A percentile compares a stretch with the other conserved stretches of the same genome.
Evolutionary conservation across 2,888 invertebrate species (phyloP).

Genomic region (Unio delphinus): DNA sequence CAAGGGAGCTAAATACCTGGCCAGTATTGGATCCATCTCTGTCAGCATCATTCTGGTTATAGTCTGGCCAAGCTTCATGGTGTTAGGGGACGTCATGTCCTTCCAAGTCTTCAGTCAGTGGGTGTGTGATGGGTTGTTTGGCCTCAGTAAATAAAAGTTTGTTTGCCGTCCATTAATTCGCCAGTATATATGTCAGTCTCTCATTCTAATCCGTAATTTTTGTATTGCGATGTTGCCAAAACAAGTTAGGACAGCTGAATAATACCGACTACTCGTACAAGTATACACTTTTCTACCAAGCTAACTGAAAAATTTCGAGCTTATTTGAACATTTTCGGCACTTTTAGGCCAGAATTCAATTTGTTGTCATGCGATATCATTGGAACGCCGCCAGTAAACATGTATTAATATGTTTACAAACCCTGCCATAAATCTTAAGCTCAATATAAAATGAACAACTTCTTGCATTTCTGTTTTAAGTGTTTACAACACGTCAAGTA

Average conservation of each 20-base stretch:
- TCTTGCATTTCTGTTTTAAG: no score
- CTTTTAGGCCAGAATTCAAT: no score
- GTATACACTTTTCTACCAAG: no score
- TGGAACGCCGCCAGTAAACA: no score
- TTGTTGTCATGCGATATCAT: no score
- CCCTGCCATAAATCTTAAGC: no score
- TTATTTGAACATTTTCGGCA: no score
- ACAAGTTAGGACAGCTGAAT: neutral
- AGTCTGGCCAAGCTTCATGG: conserved; percentile 62
- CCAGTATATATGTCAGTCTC: neutral
- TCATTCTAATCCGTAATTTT: neutral
- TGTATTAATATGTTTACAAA: no score
- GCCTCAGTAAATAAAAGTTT: neutral
- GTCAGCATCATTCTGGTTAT: conserved; percentile 54
- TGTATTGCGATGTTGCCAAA: neutral
- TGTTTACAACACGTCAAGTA: no score
- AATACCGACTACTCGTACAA: no score
- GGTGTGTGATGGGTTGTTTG: conserved; percentile 44
- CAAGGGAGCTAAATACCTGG: conserved; percentile 43
- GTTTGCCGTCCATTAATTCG: neutral
- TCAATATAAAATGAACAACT: no score
- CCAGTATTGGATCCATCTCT: conserved; percentile 45
- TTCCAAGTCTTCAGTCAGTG: conserved; percentile 49
- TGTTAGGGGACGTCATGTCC: conserved; percentile 50
- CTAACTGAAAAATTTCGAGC: no score